Evolutionary conservation across 1,140 invertebrate genomes (phyloP), one percentile per base, ranked within the genome.

Genomic region (honey bee (Apis mellifera)): DNA sequence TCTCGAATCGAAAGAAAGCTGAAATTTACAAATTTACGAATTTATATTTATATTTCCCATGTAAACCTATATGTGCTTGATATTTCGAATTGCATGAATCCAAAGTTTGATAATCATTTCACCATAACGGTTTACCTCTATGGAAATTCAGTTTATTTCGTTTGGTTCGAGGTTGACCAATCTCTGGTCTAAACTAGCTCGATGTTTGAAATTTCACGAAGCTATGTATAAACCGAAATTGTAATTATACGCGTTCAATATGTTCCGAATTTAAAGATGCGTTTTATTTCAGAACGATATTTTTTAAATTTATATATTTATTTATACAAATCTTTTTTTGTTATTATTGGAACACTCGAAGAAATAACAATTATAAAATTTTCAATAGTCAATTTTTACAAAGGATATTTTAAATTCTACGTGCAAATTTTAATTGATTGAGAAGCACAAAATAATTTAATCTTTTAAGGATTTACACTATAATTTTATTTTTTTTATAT

Each of bases 81-180:
- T 78, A 59, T 69, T 59, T 54, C 54, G 42, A 17, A 52, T 62
- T 71, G 77, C 66, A 48, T 78, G 5, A 32, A 78, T 11, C 32
- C 11, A 19, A n/a, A 71, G 12, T 62, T 50, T 11, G 11, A 19
- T 59, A 70, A 71, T 78, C 54, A 23, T 71, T 52, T 52, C 54
- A 12, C n/a, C 19, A n/a, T 21, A 50, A 59, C 7, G n/a, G 42
- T 59, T 69, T 26, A 48, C 32, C 17, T 23, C 2, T 17, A 48
- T 21, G 76, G 60, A 50, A 70, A 70, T 69, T 78, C 32, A 3
- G 21, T 50, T n/a, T 26, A 69, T 78, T 69, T 68, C 52, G 23
- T 68, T 69, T 26, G 21, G 64, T 60, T 60, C 23, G 68, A 70
- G 68, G 68, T 48, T 70, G 48, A 70, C 68, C 68, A 50, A 70